These are phyloP conservation scores for Dioctria rufipes DNA, from an alignment of 2,888 invertebrate genomes.

Conservation along the genomic window DNA sequence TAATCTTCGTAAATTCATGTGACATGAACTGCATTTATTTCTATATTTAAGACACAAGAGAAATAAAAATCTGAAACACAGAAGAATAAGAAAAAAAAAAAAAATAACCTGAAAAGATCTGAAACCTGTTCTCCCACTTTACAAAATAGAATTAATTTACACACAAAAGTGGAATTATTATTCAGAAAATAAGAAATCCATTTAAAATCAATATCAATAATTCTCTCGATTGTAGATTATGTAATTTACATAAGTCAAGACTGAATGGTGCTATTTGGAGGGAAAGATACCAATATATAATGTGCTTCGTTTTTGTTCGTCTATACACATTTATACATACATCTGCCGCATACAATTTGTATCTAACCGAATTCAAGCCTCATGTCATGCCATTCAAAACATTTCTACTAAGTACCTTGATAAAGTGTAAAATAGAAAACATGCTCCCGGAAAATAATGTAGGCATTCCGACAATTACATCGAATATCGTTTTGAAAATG, in stretches of 20 bases:
- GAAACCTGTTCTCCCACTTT: conserved; percentile 40
- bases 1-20: not conserved
- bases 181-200: conserved; percentile 45
- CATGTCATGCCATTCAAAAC: conserved; percentile 3
- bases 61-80: not conserved
- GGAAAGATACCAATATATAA: conserved; percentile 2
- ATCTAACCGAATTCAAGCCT: not conserved
- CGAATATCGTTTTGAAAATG: conserved; percentile 2
- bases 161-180: conserved; percentile 22
- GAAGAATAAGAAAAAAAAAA: not conserved
- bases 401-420: not conserved
- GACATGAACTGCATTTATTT: not conserved
- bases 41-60: not conserved
- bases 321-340: too few species aligned
- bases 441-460: not conserved
- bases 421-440: not conserved
- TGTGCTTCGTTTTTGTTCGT: too few species aligned
- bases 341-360: too few species aligned
- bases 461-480: conserved; percentile 1
- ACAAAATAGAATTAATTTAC: conserved; percentile 15
- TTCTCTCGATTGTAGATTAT: not conserved
- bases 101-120: not conserved
- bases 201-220: conserved; percentile 42
- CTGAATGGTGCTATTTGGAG: not conserved
- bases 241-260: conserved; percentile 24